Evolutionary conservation across 2,888 invertebrate genomes (phyloP).

Genomic region (Synanthedon formicaeformis): DNA sequence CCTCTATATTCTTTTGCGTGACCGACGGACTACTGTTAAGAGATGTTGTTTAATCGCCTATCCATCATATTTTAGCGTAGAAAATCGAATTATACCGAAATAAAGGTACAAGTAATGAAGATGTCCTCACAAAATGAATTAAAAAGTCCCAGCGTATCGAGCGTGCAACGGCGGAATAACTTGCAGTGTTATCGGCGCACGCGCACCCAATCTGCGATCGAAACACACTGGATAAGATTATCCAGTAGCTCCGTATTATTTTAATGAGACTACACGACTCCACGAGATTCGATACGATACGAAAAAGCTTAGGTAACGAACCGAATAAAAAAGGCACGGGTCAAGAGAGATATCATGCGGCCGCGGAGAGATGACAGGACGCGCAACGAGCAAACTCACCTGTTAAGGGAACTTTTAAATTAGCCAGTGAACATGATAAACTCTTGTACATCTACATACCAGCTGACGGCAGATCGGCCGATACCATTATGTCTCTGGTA

Average conservation of each 20-base stretch:
- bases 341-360: slow-evolving; percentile 62
- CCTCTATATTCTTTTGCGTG: not conserved
- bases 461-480: slow-evolving; percentile 67
- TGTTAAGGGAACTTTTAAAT: slow-evolving; percentile 52
- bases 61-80: slow-evolving; percentile 2
- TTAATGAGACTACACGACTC: slow-evolving; percentile 71
- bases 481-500: slow-evolving; percentile 68
- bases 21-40: slow-evolving; percentile 5
- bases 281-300: slow-evolving; percentile 62
- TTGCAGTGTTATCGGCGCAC: slow-evolving; percentile 64
- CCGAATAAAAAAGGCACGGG: slow-evolving; percentile 57
- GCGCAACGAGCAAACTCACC: slow-evolving; percentile 32
- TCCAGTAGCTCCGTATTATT: slow-evolving; percentile 70
- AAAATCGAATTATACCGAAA: slow-evolving; percentile 7
- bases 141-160: slow-evolving; percentile 58
- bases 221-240: slow-evolving; percentile 69
- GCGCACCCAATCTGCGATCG: slow-evolving; percentile 69
- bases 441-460: slow-evolving; percentile 58
- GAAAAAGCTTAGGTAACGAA: slow-evolving; percentile 64
- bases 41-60: slow-evolving; percentile 3
- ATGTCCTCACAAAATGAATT: slow-evolving; percentile 57
- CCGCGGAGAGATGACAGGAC: slow-evolving; percentile 39
- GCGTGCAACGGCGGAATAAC: slow-evolving; percentile 63
- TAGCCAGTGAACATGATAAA: slow-evolving; percentile 60
- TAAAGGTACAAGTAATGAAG: slow-evolving; percentile 59